Percentiles rank a stretch among this genome's conserved stretches.
These are phyloP conservation scores for Pangasius mekongensis DNA, from an alignment of 2,797 vertebrate species.

Conservation along the genomic window DNA sequence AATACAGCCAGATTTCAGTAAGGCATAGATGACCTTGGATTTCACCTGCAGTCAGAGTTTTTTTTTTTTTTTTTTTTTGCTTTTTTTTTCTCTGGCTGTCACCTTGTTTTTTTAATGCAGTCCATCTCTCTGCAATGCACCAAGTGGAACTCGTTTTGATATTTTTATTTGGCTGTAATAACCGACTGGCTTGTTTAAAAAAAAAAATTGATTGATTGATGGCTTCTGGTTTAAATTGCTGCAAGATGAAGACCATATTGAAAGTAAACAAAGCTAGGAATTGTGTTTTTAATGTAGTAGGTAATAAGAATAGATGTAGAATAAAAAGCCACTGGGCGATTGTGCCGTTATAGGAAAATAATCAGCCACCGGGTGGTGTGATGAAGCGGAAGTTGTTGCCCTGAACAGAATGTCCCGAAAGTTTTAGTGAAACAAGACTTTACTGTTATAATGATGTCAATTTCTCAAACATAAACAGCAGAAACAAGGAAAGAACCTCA, in stretches of 20 bases:
- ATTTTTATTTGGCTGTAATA: not conserved
- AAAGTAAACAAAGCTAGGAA: not conserved
- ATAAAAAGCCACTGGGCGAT: not conserved
- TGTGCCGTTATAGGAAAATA: not conserved
- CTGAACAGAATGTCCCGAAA: not conserved
- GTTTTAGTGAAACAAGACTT: not conserved
- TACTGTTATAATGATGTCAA: not conserved
- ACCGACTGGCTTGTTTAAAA: not conserved
- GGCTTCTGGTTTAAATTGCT: not conserved
- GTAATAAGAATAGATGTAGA: not conserved
- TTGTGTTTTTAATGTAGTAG: not conserved
- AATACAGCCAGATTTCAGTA: conserved; percentile 49
- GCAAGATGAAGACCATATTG: not conserved
- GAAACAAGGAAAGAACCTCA: not conserved
- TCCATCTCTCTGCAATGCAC: conserved; percentile 40
- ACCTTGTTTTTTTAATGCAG: conserved; percentile 17
- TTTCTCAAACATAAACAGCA: not conserved
- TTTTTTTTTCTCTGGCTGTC: not conserved
- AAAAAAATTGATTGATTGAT: not conserved
- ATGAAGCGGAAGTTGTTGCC: not conserved
- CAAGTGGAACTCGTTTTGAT: conserved; percentile 1
- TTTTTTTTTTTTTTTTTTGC: conserved; percentile 8
- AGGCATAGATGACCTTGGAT: conserved; percentile 50
- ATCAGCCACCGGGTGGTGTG: not conserved
- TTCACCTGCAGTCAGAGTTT: conserved; percentile 40